These are phyloP conservation scores for Crotalus horridus DNA, from an alignment of 2,113 vertebrate genomes.

Conservation along the genomic window DNA sequence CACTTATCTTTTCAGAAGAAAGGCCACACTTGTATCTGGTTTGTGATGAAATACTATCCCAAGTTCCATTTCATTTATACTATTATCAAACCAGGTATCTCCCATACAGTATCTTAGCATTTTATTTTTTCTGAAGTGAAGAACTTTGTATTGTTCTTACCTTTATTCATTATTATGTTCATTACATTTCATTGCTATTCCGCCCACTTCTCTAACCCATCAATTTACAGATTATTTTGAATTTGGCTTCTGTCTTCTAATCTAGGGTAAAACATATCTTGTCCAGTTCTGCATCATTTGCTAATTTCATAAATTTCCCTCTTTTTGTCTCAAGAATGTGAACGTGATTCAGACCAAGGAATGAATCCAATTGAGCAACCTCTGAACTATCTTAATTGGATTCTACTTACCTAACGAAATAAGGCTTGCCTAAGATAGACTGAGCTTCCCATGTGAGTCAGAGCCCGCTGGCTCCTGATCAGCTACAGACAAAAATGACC, in stretches of 20 bases:
- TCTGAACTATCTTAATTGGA: not conserved
- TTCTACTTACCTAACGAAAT: not conserved
- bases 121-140: not conserved
- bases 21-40: too few species aligned
- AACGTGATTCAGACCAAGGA: not conserved
- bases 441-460: not conserved
- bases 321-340: not conserved
- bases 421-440: not conserved
- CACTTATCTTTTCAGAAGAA: too few species aligned
- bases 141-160: not conserved
- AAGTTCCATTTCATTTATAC: not conserved
- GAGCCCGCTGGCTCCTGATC: not conserved
- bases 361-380: not conserved
- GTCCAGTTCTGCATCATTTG: not conserved
- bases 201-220: not conserved
- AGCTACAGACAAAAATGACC: not conserved
- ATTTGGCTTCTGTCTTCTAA: not conserved
- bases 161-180: not conserved
- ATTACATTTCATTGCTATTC: not conserved
- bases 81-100: not conserved
- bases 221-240: not conserved
- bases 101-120: not conserved
- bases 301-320: not conserved
- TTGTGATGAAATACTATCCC: not conserved
- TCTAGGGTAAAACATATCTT: not conserved